phyloP scores from a whole-genome alignment of 1,140 invertebrate species.

The Monochamus saltuarius region DNA sequence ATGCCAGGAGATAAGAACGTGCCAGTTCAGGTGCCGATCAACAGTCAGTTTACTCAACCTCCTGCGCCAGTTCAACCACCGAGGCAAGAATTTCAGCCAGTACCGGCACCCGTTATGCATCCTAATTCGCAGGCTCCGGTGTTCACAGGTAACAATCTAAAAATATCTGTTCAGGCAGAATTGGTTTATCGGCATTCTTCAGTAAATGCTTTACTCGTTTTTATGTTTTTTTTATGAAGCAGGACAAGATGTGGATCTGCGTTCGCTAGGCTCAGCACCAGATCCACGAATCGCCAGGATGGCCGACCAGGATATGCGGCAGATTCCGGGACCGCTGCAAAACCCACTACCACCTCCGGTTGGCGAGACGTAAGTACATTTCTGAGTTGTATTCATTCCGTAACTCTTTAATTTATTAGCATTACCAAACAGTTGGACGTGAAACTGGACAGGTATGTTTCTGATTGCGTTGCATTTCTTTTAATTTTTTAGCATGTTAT shows the following conservation, averaged over 20 bases:
- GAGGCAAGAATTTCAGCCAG: slow-evolving; percentile 43
- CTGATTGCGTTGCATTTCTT: neutral
- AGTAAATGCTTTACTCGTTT: slow-evolving; percentile 1
- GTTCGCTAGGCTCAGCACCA: slow-evolving; percentile 56
- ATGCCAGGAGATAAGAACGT: slow-evolving; percentile 61
- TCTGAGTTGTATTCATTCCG: neutral
- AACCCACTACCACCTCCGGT: slow-evolving; percentile 61
- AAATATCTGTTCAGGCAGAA: neutral
- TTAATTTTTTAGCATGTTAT: too few species aligned
- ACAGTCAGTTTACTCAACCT: slow-evolving; percentile 39
- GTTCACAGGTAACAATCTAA: slow-evolving; percentile 36
- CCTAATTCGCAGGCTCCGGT: slow-evolving; percentile 35
- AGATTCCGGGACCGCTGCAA: slow-evolving; percentile 53
- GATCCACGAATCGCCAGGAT: slow-evolving; percentile 45
- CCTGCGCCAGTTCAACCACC: slow-evolving; percentile 41
- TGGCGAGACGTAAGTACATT: slow-evolving; percentile 40
- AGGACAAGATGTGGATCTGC: slow-evolving; percentile 63
- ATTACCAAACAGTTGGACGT: slow-evolving; percentile 24
- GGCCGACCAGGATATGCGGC: slow-evolving; percentile 65
- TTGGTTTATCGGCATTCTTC: too few species aligned
- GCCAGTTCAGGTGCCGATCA: slow-evolving; percentile 44
- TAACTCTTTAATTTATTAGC: slow-evolving; percentile 18
- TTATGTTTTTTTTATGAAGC: neutral
- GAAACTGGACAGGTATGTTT: slow-evolving; percentile 28
- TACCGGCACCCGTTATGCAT: slow-evolving; percentile 36